Base-by-base conservation (phyloP, 2,888 invertebrate genomes). In the Tryphoninae sp. region DNA sequence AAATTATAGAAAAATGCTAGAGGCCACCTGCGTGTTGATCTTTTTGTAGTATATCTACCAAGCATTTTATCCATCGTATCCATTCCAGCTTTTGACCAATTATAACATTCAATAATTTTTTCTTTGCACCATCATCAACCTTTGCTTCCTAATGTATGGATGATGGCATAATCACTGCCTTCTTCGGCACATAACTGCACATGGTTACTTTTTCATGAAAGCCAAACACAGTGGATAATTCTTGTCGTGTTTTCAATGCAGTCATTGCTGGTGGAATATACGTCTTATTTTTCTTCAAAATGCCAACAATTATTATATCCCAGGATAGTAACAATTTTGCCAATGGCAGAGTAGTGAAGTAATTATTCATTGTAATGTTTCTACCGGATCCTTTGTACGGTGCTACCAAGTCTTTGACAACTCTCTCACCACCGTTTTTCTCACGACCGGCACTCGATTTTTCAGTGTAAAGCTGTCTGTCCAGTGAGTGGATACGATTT, bases 401-500 rank as follows among this genome's bases (percentile, higher is more conserved):
- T 71, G 78, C 81, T 61, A 78, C 85, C 45, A 88, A 84, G 16
- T 88, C 86, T 87, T 87, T 88, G 49, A 89, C 87, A 40, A 86
- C 86, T 85, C 86, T 82, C 78, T 88, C 86, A 74, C 87, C 88
- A 55, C 80, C 74, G 80, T 88, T 87, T 80, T 75, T 86, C 79
- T 88, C 86, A 9, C 86, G 85, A 73, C 58, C 80, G 40, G 71
- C 78, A 77, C 78, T 71, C 9, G 72, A 58, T 81, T 87, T 88
- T 67, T 86, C 86, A 78, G 85, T 87, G 78, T 87, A 87, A 49
- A 86, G 42, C 26, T 82, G 55, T 40, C 26, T 82, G 55, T 40
- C 85, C 87, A 26, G 71, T 42, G 11, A 87, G 69, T 49, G 87
- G 86, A 86, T 87, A 88, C 23, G 84, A 62, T 67, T 84, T 87